phyloP scores from a whole-genome alignment of 2,888 invertebrate genomes.

The Oscheius sp. region DNA sequence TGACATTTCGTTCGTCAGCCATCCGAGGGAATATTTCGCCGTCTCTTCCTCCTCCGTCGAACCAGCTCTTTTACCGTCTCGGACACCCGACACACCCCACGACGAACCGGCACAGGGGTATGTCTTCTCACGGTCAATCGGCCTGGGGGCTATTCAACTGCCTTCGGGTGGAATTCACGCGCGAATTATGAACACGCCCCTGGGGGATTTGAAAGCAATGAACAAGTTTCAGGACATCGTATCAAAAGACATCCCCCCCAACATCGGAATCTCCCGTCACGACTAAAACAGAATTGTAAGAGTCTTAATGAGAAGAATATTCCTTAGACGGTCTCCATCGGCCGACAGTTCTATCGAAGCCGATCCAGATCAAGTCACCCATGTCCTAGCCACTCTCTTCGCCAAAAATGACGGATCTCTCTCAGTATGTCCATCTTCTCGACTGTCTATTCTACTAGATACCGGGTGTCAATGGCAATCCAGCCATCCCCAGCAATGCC shows the following conservation, averaged over 20 bases:
- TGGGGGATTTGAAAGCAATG: not conserved
- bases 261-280: not conserved
- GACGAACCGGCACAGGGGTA: conserved; percentile 8
- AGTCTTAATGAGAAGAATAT: not conserved
- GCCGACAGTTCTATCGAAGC: conserved; percentile 11
- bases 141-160: conserved; percentile 16
- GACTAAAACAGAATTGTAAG: not conserved
- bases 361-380: conserved; percentile 5
- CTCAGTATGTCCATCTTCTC: not conserved
- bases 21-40: conserved; percentile 29
- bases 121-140: not conserved
- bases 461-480: not conserved
- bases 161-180: conserved; percentile 8
- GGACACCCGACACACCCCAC: conserved; percentile 18
- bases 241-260: not conserved
- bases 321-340: conserved; percentile 12
- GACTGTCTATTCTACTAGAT: not conserved
- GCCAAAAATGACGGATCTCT: conserved; percentile 1
- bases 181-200: conserved; percentile 16
- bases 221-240: conserved; percentile 10
- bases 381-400: conserved; percentile 18
- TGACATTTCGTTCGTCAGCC: conserved; percentile 34
- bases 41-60: conserved; percentile 1
- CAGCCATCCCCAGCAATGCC: conserved; percentile 26
- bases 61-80: conserved; percentile 5